phyloP scores from a whole-genome alignment of 2,797 vertebrate species.

The Chrosomus eos region DNA sequence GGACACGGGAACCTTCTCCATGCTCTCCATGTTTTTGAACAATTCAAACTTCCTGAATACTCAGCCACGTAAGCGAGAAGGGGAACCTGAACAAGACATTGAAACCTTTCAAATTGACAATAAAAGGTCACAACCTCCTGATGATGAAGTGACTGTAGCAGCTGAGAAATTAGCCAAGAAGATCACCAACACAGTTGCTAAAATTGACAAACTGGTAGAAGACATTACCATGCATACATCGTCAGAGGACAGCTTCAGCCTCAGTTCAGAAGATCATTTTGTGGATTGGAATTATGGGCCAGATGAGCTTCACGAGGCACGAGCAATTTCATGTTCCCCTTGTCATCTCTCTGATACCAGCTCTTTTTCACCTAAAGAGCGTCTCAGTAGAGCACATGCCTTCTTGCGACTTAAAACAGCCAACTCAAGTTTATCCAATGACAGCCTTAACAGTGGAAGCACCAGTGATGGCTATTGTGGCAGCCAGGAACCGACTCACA shows the following conservation, averaged over 20 bases:
- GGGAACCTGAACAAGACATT: constrained; percentile 83
- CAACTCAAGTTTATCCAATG: constrained; percentile 90
- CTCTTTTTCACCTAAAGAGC: constrained; percentile 80
- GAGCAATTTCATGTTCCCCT: constrained; percentile 91
- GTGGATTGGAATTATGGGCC: constrained; percentile 88
- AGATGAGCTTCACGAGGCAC: constrained; percentile 85
- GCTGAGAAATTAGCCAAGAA: constrained; percentile 91
- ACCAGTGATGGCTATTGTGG: constrained; percentile 91
- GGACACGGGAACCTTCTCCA: constrained; percentile 88
- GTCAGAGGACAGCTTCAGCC: constrained; percentile 96
- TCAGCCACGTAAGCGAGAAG: constrained; percentile 82
- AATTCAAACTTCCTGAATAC: constrained; percentile 90
- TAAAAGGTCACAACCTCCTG: constrained; percentile 71
- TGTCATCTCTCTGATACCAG: constrained; percentile 85
- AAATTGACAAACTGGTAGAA: constrained; percentile 95
- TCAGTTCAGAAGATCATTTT: constrained; percentile 94
- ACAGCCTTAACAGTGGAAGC: constrained; percentile 95
- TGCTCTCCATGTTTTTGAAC: constrained; percentile 93
- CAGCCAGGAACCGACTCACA: constrained; percentile 85
- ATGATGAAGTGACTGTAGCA: constrained; percentile 82
- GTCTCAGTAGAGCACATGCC: constrained; percentile 81
- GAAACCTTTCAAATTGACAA: constrained; percentile 68
- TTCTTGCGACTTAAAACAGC: constrained; percentile 88
- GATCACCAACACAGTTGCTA: constrained; percentile 91
- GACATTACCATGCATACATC: constrained; percentile 97